Base-by-base conservation (phyloP, 1,140 invertebrate species). In the Zaprionus ghesquierei region DNA sequence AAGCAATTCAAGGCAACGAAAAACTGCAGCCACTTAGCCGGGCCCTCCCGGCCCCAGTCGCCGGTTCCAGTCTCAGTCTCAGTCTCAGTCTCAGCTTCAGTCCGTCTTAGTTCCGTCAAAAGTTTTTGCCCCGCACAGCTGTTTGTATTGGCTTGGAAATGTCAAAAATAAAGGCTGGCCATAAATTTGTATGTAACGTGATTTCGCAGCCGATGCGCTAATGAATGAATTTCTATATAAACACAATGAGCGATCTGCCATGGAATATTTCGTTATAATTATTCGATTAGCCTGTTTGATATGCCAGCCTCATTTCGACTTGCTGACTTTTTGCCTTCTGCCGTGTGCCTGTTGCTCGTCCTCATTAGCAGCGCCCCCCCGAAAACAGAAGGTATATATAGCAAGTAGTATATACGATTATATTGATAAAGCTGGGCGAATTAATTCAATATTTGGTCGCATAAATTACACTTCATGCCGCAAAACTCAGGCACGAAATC, bases 361-460 rank as follows among this genome's bases (percentile, higher is more conserved):
- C 77, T 85, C 75, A 77, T 84, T 85, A 85, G 56, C 15, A 41
- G 35, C 9, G 2, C 18, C 27, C 41, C 22, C 55, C 56, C 23
- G 22, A 51, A 29, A 54, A 10, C 31, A 33, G 4, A 50, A 23
- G 25, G 22, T 10, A 3, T 50, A 12, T 53, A 10, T 22, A 5
- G n/a, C n/a, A 18, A n/a, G 15, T 5, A 55, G 27, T 51, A 56
- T 58, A 66, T 46, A 44, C 54, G 62, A 35, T 59, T 35, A 31
- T 81, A 81, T 81, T 78, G 81, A 87, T 86, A 82, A 81, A 70
- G 75, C 70, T 53, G 64, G 51, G 55, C 58, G 69, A 82, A 81
- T 86, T 87, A 87, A 87, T 86, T 87, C 79, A 87, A 81, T 75
- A 71, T 55, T 66, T 62, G 63, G 63, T 44, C 41, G 81, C 79